These are phyloP conservation scores for Muscicapa adusta DNA, from an alignment of 2,113 vertebrate genomes.

Conservation along the genomic window DNA sequence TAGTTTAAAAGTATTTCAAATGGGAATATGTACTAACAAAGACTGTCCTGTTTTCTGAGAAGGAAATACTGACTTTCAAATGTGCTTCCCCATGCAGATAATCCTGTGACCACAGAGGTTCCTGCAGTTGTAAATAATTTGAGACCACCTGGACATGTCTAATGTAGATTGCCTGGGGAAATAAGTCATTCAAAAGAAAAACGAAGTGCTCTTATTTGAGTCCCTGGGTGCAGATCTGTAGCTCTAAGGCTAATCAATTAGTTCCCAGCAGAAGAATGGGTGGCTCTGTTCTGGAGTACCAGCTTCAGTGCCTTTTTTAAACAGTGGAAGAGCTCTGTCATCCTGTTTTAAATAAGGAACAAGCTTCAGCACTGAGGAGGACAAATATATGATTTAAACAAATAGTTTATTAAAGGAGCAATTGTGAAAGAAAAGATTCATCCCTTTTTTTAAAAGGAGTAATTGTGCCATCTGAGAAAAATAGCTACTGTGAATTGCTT, in stretches of 20 bases:
- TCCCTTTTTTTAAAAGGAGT: background rate
- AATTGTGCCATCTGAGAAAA: background rate
- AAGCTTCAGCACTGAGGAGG: background rate
- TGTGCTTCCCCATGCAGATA: conserved; percentile 45
- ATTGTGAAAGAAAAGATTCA: background rate
- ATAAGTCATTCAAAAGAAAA: conserved; percentile 36
- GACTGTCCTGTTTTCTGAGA: conserved; percentile 33
- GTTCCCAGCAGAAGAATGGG: conserved; percentile 33
- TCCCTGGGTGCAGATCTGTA: background rate
- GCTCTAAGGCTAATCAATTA: conserved; percentile 46
- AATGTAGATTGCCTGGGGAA: conserved; percentile 27
- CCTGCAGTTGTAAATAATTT: conserved; percentile 53
- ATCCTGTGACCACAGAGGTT: conserved; percentile 41
- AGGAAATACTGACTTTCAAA: conserved; percentile 12
- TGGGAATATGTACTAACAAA: conserved; percentile 11
- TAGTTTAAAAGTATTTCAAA: background rate
- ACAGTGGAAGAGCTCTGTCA: conserved; percentile 10
- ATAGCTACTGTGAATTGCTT: background rate
- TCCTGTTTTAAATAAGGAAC: conserved; percentile 20
- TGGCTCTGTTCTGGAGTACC: conserved; percentile 36
- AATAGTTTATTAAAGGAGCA: conserved; percentile 23
- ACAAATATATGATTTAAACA: background rate
- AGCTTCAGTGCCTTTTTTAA: conserved; percentile 4
- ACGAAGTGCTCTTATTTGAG: background rate
- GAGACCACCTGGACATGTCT: conserved; percentile 52